A percentile compares a stretch with the other conserved stretches of the same genome.
These are phyloP conservation scores for Mesopsocus fuscifrons DNA, from an alignment of 2,888 invertebrate species.

Conservation along the genomic window DNA sequence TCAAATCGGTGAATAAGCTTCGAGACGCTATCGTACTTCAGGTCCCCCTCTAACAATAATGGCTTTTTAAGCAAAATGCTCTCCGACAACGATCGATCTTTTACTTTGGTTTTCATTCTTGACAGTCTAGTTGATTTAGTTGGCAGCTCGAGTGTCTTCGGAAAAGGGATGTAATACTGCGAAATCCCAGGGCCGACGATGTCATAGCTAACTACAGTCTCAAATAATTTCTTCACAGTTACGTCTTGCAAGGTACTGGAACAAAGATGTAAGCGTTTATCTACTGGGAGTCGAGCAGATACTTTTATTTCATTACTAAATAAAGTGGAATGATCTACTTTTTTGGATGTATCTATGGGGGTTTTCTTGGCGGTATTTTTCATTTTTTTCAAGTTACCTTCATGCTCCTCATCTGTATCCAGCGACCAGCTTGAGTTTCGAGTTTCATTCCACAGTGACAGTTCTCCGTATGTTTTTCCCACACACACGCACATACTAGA, in stretches of 20 bases:
- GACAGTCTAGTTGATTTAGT: neutral
- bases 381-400: no score
- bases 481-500: conserved; percentile 16
- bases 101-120: conserved; percentile 2
- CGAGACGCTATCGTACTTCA: conserved; percentile 15
- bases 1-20: conserved; percentile 16
- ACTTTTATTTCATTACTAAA: neutral
- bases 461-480: conserved; percentile 15
- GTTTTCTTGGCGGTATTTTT: neutral
- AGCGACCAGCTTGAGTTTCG: conserved; percentile 10
- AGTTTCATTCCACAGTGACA: conserved; percentile 16
- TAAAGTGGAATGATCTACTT: no score
- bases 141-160: neutral
- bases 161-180: neutral
- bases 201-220: neutral
- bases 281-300: neutral
- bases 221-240: no score
- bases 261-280: neutral
- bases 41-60: no score
- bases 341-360: no score
- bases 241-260: neutral
- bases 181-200: neutral
- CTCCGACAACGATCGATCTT: conserved; percentile 11
- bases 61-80: conserved; percentile 13
- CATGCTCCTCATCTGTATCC: conserved; percentile 1